Evolutionary conservation across 2,888 invertebrate species (phyloP).

Genomic region (Meteorus cinctellus): DNA sequence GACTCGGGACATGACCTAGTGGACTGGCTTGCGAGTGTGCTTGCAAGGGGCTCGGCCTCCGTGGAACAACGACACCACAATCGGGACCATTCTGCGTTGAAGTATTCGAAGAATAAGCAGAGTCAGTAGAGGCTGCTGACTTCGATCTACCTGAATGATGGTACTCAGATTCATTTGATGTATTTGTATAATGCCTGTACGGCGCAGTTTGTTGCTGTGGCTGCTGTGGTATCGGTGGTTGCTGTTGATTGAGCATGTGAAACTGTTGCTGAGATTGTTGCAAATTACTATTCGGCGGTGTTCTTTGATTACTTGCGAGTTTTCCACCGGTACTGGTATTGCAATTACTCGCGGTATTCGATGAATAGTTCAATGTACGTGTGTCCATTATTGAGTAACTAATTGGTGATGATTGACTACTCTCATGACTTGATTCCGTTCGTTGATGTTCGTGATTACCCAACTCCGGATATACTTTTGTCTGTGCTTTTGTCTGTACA

Average conservation of each 20-base stretch:
- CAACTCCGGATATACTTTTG: slow-evolving; percentile 85
- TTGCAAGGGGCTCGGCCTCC: slow-evolving; percentile 81
- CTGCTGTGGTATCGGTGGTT: slow-evolving; percentile 51
- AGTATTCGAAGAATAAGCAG: slow-evolving; percentile 77
- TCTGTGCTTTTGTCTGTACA: slow-evolving; percentile 85
- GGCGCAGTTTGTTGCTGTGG: slow-evolving; percentile 74
- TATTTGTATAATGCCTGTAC: slow-evolving; percentile 80
- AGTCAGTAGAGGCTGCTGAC: slow-evolving; percentile 79
- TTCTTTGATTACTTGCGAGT: slow-evolving; percentile 58
- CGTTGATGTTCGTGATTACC: slow-evolving; percentile 68
- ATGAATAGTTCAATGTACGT: slow-evolving; percentile 78
- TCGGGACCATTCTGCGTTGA: slow-evolving; percentile 81
- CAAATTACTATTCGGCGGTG: slow-evolving; percentile 59
- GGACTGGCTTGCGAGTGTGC: slow-evolving; percentile 84
- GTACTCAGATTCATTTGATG: slow-evolving; percentile 78
- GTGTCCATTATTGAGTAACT: slow-evolving; percentile 86
- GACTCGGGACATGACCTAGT: slow-evolving; percentile 83
- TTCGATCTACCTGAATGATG: slow-evolving; percentile 76
- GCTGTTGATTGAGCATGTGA: slow-evolving; percentile 70
- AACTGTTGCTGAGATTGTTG: slow-evolving; percentile 64
- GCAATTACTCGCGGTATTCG: slow-evolving; percentile 73
- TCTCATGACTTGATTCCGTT: slow-evolving; percentile 76
- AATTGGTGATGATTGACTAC: slow-evolving; percentile 82
- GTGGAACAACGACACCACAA: slow-evolving; percentile 79
- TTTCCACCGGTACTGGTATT: slow-evolving; percentile 58